phyloP scores from a whole-genome alignment of 2,113 vertebrate species.

The Octodon degus region DNA sequence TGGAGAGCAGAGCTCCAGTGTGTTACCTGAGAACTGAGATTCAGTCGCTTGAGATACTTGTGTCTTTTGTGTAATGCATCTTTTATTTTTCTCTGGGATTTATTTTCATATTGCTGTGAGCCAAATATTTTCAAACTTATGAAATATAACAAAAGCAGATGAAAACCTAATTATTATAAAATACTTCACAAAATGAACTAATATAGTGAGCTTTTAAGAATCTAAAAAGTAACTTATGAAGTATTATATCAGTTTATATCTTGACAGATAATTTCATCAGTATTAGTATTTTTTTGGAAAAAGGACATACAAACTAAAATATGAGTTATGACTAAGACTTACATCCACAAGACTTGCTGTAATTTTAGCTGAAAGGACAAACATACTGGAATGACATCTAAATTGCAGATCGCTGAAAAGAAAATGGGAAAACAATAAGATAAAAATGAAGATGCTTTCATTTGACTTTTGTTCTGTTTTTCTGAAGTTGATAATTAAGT shows the following conservation, averaged over 20 bases:
- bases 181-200: neutral
- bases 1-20: neutral
- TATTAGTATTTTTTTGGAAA: neutral
- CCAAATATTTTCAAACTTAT: neutral
- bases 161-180: neutral
- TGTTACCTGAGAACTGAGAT: neutral
- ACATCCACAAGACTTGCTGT: neutral
- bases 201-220: constrained; percentile 12
- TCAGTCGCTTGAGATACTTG: neutral
- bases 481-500: constrained; percentile 55
- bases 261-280: neutral
- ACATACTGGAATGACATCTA: neutral
- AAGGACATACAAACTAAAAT: constrained; percentile 39
- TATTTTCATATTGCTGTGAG: neutral
- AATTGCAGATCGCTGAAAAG: constrained; percentile 38
- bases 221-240: neutral
- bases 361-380: constrained; percentile 46
- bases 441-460: neutral
- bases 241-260: constrained; percentile 21
- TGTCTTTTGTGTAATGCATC: neutral
- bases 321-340: neutral
- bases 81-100: neutral
- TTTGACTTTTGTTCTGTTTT: neutral
- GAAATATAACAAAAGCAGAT: neutral
- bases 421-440: constrained; percentile 13